These are phyloP conservation scores for Endomychus coccineus DNA, from an alignment of 2,888 invertebrate species.

Conservation along the genomic window DNA sequence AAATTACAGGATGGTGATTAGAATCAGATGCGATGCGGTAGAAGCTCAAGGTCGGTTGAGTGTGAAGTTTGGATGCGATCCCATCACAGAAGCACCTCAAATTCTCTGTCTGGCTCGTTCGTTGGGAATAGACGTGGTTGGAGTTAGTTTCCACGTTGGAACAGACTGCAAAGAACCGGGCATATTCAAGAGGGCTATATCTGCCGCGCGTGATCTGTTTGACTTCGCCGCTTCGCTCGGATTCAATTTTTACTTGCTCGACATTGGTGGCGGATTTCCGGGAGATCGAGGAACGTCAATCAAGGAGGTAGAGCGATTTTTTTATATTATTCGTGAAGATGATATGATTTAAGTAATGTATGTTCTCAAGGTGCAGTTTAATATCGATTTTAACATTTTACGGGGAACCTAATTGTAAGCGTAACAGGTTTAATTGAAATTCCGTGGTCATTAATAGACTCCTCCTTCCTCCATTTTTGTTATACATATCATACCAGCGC, in stretches of 20 bases:
- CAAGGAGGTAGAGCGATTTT: too few species aligned
- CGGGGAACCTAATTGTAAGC: too few species aligned
- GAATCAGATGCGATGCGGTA: constrained; percentile 82
- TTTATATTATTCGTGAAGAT: too few species aligned
- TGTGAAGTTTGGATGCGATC: constrained; percentile 91
- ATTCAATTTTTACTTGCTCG: constrained; percentile 29
- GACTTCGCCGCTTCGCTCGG: constrained; percentile 27
- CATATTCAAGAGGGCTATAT: constrained; percentile 30
- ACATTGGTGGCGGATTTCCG: constrained; percentile 35
- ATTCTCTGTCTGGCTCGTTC: constrained; percentile 67
- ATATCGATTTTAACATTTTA: too few species aligned
- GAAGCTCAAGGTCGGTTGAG: constrained; percentile 82
- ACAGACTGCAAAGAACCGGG: constrained; percentile 64
- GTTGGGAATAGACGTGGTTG: constrained; percentile 67
- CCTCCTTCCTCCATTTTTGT: too few species aligned
- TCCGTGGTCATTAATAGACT: too few species aligned
- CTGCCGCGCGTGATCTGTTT: constrained; percentile 26
- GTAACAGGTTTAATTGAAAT: too few species aligned
- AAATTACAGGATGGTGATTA: constrained; percentile 82
- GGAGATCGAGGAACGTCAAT: constrained; percentile 42
- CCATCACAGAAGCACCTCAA: constrained; percentile 64
- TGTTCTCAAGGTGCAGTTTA: too few species aligned
- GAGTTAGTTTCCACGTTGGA: constrained; percentile 90
- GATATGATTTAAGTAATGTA: too few species aligned
- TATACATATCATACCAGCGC: too few species aligned